phyloP scores from a whole-genome alignment of 2,113 vertebrate genomes.

The Tichodroma muraria region DNA sequence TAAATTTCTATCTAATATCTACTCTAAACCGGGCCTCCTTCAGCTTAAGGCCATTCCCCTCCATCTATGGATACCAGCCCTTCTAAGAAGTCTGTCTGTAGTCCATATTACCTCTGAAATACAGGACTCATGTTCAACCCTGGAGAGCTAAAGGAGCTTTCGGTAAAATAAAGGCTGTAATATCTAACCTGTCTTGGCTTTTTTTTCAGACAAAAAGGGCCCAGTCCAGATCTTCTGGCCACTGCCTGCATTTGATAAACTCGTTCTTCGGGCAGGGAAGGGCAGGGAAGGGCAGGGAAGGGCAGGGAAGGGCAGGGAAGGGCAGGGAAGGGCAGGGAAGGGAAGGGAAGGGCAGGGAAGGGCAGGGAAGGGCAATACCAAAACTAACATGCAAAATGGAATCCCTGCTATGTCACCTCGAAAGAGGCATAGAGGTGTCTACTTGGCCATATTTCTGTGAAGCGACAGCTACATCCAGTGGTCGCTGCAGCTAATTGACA shows the following conservation, averaged over 20 bases:
- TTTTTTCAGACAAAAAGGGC: background rate
- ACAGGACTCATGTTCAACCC: background rate
- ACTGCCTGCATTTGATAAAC: background rate
- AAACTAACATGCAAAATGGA: background rate
- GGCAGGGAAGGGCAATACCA: no score
- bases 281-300: no score
- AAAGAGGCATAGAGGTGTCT: conserved; percentile 22
- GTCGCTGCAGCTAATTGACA: background rate
- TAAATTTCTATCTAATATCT: background rate
- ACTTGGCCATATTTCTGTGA: background rate
- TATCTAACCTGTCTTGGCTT: fast-evolving
- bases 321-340: no score
- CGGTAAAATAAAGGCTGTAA: background rate
- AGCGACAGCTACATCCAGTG: conserved; percentile 59
- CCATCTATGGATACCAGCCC: no score
- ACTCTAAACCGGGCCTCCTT: background rate
- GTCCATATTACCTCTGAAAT: background rate
- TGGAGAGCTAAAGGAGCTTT: background rate
- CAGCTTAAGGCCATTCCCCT: background rate
- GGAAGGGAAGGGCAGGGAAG: no score
- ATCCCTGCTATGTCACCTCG: background rate
- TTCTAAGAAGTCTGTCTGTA: background rate
- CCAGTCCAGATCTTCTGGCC: background rate
- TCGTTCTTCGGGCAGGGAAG: background rate
- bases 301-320: no score